Percentiles rank a stretch among this genome's conserved stretches.
These are phyloP conservation scores for Pollimyrus isidori DNA, from an alignment of 2,113 vertebrate genomes.

Conservation along the genomic window DNA sequence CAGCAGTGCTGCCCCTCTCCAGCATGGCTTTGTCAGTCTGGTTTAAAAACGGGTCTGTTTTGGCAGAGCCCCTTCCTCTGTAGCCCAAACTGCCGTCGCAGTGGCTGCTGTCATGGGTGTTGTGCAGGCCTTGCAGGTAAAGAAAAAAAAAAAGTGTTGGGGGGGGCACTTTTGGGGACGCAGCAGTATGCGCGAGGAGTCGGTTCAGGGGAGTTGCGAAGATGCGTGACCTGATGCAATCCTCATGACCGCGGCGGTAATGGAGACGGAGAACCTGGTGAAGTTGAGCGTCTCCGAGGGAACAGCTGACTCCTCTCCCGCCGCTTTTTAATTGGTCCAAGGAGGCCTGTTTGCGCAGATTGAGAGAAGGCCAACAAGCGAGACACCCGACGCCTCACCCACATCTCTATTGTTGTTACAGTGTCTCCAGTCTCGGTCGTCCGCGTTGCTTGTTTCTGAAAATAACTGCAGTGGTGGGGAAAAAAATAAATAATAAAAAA, in stretches of 20 bases:
- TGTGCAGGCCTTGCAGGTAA: conserved; percentile 17
- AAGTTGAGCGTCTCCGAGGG: conserved; percentile 64
- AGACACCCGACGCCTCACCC: conserved; percentile 28
- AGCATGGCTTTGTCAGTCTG: neutral
- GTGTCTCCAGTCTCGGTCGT: conserved; percentile 2
- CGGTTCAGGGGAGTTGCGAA: conserved; percentile 45
- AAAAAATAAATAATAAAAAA: neutral
- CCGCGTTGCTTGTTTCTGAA: conserved; percentile 3
- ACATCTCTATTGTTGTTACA: conserved; percentile 20
- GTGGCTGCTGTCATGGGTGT: neutral
- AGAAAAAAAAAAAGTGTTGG: conserved; percentile 12
- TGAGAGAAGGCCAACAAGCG: conserved; percentile 47
- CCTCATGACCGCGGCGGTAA: conserved; percentile 57
- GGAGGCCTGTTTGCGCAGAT: conserved; percentile 57
- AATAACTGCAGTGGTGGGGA: conserved; percentile 9
- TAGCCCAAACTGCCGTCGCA: conserved; percentile 5
- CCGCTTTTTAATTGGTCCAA: conserved; percentile 65
- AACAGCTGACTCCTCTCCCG: conserved; percentile 60
- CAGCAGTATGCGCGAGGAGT: conserved; percentile 34
- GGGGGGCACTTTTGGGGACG: conserved; percentile 28
- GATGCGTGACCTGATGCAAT: conserved; percentile 64
- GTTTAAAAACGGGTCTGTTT: conserved; percentile 13
- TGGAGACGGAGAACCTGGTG: conserved; percentile 57
- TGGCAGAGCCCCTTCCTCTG: neutral
- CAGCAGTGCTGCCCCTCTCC: neutral